These are phyloP conservation scores for Drosophila heteroneura DNA, from an alignment of 2,888 invertebrate species.

Conservation along the genomic window DNA sequence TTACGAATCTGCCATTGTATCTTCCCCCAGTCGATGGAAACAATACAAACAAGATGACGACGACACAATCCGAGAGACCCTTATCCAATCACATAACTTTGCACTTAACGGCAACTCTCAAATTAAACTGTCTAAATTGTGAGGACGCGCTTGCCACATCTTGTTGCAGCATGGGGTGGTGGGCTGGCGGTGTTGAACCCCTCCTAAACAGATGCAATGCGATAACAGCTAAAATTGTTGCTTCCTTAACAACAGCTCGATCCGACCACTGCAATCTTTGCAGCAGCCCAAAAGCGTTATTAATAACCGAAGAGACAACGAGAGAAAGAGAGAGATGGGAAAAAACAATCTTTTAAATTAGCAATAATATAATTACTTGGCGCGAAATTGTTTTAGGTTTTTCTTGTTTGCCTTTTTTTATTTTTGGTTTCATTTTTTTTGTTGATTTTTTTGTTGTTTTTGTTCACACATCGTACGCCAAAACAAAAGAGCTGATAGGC, in stretches of 20 bases:
- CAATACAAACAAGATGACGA: slow-evolving; percentile 22
- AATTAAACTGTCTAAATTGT: slow-evolving; percentile 79
- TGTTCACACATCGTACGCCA: slow-evolving; percentile 75
- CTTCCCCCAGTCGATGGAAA: slow-evolving; percentile 3
- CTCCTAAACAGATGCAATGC: slow-evolving; percentile 63
- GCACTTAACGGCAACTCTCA: slow-evolving; percentile 76
- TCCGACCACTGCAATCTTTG: slow-evolving; percentile 36
- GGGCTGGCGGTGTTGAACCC: slow-evolving; percentile 13
- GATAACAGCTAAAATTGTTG: slow-evolving; percentile 48
- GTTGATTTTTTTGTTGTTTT: slow-evolving; percentile 22
- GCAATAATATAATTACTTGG: slow-evolving; percentile 79
- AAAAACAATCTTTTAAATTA: slow-evolving; percentile 66
- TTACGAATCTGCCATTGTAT: slow-evolving; percentile 3
- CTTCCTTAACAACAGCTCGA: slow-evolving; percentile 54
- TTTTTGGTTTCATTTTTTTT: slow-evolving; percentile 6
- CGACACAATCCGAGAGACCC: slow-evolving; percentile 42
- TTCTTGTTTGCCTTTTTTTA: slow-evolving; percentile 30
- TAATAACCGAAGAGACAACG: slow-evolving; percentile 48
- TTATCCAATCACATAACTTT: slow-evolving; percentile 77
- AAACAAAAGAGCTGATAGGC: slow-evolving; percentile 47
- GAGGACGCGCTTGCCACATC: slow-evolving; percentile 42
- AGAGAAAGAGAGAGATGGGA: not conserved
- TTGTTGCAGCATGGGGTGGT: slow-evolving; percentile 3
- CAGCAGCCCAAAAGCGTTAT: slow-evolving; percentile 47
- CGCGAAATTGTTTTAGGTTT: slow-evolving; percentile 77